Evolutionary conservation across 2,888 invertebrate genomes (phyloP).

Genomic region (Cistogaster globosa): DNA sequence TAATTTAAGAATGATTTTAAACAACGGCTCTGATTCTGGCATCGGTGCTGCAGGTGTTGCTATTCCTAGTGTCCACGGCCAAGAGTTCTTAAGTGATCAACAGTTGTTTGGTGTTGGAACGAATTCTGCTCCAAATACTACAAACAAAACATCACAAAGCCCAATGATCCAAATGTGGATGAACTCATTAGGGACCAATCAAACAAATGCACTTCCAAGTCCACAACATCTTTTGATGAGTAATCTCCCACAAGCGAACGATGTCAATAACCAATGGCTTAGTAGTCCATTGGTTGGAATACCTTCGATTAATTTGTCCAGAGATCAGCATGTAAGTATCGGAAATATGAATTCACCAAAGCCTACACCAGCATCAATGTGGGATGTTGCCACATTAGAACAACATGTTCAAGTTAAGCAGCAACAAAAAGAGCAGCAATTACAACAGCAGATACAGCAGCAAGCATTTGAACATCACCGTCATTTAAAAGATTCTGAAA

Average conservation of each 20-base stretch:
- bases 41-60: slow-evolving; percentile 12
- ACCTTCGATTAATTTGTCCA: slow-evolving; percentile 54
- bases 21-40: slow-evolving; percentile 70
- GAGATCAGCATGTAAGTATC: slow-evolving; percentile 18
- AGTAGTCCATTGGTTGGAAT: slow-evolving; percentile 68
- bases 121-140: slow-evolving; percentile 49
- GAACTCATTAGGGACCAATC: slow-evolving; percentile 68
- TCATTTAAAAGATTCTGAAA: slow-evolving; percentile 19
- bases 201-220: slow-evolving; percentile 58
- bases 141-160: slow-evolving; percentile 67
- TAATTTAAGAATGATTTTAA: slow-evolving; percentile 78
- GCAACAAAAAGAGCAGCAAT: slow-evolving; percentile 54
- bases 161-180: slow-evolving; percentile 78
- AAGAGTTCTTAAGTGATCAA: slow-evolving; percentile 76
- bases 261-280: slow-evolving; percentile 63
- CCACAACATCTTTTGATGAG: slow-evolving; percentile 55
- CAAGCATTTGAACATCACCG: slow-evolving; percentile 48
- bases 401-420: slow-evolving; percentile 74
- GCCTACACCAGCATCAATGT: slow-evolving; percentile 74
- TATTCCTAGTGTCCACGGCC: slow-evolving; percentile 55
- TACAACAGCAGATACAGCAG: slow-evolving; percentile 43
- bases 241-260: slow-evolving; percentile 42
- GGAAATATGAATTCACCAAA: slow-evolving; percentile 40
- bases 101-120: slow-evolving; percentile 72
- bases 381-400: slow-evolving; percentile 76